Conservation (phyloP, 92 coral and sea anemone genomes). For the Actinostola sp. region DNA sequence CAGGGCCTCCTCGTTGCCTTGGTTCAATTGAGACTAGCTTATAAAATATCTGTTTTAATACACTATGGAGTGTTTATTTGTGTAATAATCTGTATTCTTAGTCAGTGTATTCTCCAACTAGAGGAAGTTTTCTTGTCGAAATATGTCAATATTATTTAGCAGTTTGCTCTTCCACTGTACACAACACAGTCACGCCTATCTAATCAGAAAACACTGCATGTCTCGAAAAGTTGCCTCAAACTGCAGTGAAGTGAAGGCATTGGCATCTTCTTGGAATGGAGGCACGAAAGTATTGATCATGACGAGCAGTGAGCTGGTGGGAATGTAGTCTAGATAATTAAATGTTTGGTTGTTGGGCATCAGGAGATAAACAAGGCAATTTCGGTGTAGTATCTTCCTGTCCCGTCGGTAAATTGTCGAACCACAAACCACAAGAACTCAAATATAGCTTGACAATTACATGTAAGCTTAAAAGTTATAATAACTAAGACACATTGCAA, state of each 20-base stretch:
- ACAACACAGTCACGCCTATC: constrained; percentile 23
- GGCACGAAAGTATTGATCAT: too few species aligned
- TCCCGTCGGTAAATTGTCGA: too few species aligned
- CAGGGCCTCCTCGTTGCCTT: background rate
- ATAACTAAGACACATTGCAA: too few species aligned
- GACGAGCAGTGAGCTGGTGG: too few species aligned
- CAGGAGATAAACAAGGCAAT: background rate
- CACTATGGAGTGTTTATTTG: constrained; percentile 12
- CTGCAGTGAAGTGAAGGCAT: too few species aligned
- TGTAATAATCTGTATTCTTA: constrained; percentile 2
- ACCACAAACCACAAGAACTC: too few species aligned
- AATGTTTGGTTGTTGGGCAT: too few species aligned
- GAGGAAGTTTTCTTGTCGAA: constrained; percentile 15
- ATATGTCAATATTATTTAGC: constrained; percentile 15
- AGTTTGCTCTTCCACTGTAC: constrained; percentile 4
- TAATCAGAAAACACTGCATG: background rate
- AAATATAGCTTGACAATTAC: too few species aligned
- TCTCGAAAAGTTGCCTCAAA: too few species aligned
- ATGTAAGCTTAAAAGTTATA: too few species aligned
- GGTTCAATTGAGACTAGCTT: background rate
- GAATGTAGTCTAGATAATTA: too few species aligned
- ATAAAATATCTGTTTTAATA: constrained; percentile 9
- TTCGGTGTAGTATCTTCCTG: background rate
- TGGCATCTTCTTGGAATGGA: too few species aligned
- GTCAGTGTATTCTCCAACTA: constrained; percentile 8